Percentiles rank a stretch among this genome's conserved stretches.
Conservation (phyloP, 2,113 vertebrate genomes). For the Motacilla alba region DNA sequence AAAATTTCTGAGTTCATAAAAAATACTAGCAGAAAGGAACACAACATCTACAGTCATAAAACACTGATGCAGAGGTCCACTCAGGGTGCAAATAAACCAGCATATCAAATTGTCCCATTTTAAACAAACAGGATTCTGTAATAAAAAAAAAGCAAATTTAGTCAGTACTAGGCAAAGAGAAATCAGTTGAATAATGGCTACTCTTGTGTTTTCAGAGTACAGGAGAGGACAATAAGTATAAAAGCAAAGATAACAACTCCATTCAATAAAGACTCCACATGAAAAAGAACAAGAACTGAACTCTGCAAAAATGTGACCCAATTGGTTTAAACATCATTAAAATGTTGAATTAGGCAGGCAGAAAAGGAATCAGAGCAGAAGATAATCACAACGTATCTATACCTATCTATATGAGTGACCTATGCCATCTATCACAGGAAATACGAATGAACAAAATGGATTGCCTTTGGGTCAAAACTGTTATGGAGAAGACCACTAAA, state of each 20-base stretch:
- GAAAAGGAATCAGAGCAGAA: neutral
- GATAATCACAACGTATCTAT: neutral
- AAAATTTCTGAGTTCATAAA: neutral
- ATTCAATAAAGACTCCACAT: neutral
- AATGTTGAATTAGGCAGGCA: neutral
- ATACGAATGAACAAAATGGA: neutral
- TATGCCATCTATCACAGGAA: neutral
- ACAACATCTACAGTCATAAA: neutral
- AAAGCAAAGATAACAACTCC: neutral
- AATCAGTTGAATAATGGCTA: neutral
- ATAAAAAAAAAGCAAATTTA: neutral
- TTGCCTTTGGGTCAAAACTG: neutral
- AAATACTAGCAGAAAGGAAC: neutral
- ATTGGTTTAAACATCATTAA: neutral
- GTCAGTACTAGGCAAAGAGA: neutral
- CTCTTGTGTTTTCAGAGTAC: neutral
- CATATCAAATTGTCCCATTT: neutral
- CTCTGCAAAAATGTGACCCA: neutral
- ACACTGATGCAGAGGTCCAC: neutral
- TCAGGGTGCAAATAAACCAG: neutral
- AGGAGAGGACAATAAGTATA: neutral
- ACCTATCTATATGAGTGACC: neutral
- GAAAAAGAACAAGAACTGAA: neutral
- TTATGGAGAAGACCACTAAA: neutral
- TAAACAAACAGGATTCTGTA: neutral